Conservation (phyloP, 2,888 invertebrate species). For the Magallana nippona region DNA sequence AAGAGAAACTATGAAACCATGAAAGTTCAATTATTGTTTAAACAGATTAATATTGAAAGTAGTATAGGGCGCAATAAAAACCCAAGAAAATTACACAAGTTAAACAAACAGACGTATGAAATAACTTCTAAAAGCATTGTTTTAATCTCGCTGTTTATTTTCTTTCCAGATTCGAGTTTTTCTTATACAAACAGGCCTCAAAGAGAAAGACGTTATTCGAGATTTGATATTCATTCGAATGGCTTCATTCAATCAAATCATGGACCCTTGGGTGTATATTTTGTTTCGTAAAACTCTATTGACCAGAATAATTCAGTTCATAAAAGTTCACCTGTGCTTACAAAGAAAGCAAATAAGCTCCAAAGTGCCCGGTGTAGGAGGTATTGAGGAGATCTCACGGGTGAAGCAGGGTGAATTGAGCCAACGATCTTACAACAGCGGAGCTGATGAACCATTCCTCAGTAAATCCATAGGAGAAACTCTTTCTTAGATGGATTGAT, state of each 20-base stretch:
- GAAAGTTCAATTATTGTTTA: too few relatives aligned
- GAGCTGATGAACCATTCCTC: not conserved
- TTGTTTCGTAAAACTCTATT: slow-evolving; percentile 73
- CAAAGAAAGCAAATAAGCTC: not conserved
- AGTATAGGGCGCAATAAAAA: too few relatives aligned
- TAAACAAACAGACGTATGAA: too few relatives aligned
- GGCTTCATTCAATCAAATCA: slow-evolving; percentile 78
- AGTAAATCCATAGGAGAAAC: not conserved
- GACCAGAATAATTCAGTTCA: not conserved
- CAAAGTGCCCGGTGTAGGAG: not conserved
- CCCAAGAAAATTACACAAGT: too few relatives aligned
- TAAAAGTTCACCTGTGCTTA: slow-evolving; percentile 29
- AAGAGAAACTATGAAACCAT: too few relatives aligned
- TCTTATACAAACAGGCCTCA: slow-evolving; percentile 37
- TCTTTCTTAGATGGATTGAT: not conserved
- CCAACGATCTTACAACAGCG: not conserved
- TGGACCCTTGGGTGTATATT: slow-evolving; percentile 80
- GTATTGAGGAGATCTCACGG: not conserved
- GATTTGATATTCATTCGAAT: slow-evolving; percentile 76
- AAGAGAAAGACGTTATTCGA: not conserved
- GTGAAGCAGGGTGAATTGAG: not conserved
- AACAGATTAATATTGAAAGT: too few relatives aligned
- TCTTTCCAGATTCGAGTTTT: slow-evolving; percentile 37
- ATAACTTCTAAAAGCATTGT: too few relatives aligned
- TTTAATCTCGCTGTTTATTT: not conserved